Conservation (phyloP, 2,888 invertebrate genomes). For the Leptopilina syphax region DNA sequence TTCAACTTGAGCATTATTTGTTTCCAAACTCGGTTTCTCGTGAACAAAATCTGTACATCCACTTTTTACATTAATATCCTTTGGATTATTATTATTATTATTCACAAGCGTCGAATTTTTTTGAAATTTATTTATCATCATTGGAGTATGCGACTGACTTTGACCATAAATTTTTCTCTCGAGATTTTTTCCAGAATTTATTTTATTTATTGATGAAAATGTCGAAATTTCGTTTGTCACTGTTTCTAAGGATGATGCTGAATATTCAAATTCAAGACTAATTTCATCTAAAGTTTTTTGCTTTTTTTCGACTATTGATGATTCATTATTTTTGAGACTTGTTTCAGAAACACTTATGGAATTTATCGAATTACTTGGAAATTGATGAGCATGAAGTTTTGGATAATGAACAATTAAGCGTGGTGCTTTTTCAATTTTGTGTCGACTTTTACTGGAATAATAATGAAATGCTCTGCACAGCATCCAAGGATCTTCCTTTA, state of each 20-base stretch:
- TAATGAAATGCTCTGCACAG: constrained; percentile 16
- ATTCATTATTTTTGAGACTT: neutral
- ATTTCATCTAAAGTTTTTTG: neutral
- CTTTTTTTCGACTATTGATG: neutral
- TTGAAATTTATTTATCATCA: neutral
- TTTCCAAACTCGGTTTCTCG: neutral
- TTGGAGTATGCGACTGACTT: neutral
- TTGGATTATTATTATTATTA: neutral
- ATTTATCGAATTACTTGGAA: neutral
- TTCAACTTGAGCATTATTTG: neutral
- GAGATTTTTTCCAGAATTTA: neutral
- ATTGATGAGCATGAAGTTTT: neutral
- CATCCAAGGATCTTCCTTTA: constrained; percentile 13
- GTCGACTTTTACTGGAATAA: neutral
- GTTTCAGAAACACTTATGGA: neutral
- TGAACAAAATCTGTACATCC: neutral
- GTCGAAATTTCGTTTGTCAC: neutral
- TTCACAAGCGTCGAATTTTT: neutral
- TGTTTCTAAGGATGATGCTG: neutral
- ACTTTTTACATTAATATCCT: constrained; percentile 14
- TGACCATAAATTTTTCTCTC: neutral
- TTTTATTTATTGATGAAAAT: neutral
- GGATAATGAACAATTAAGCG: constrained; percentile 6
- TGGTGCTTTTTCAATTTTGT: neutral
- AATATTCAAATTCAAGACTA: neutral